Evolutionary conservation across 2,888 invertebrate species (phyloP), one percentile per base, ranked within the genome.

Genomic region (Rotaria sp.): DNA sequence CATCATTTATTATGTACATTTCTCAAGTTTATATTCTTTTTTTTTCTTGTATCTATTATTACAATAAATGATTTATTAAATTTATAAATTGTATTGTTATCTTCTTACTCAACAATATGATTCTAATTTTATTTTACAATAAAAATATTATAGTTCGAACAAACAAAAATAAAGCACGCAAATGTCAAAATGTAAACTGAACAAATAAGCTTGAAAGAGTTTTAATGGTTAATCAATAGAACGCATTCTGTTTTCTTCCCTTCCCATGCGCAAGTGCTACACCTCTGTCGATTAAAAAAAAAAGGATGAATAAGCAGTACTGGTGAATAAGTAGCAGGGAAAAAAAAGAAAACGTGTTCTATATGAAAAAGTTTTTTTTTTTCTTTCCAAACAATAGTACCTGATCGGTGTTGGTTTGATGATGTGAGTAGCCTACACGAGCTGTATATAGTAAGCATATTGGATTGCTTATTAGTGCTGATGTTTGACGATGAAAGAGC

Each of bases 1-100:
- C 67, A 15, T 67, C 67, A 67, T 67, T 7, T 35, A 67, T 55
- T 55, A 26, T 55, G 26, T 55, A 55, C 26, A 55, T 55, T 55
- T 55, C 67, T 67, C 21, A 35, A 38, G 67, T 30, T 35, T 67
- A 67, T 67, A 50, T 50, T 50, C 50, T 67, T 67, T 67, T 67
- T 67, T 67, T 67, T 67, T 30, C 30, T 35, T 67, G 67, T 30
- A 67, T 67, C 67, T 50, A 18, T 45, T 59, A 30, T 15, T 67
- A 67, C 67, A 67, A 67, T 30, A 67, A 30, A 67, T 67, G 67
- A 38, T 67, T 67, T 67, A 35, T 38, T 67, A 67, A 67, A 67
- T 15, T 52, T 35, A 35, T 59, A 59, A 11, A 59, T 21, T n/a
- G 8, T 8, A 59, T 30, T 30, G 38, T 67, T 67, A 67, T 67